Base-by-base conservation (phyloP, 2,113 vertebrate species). In the Garra rufa region DNA sequence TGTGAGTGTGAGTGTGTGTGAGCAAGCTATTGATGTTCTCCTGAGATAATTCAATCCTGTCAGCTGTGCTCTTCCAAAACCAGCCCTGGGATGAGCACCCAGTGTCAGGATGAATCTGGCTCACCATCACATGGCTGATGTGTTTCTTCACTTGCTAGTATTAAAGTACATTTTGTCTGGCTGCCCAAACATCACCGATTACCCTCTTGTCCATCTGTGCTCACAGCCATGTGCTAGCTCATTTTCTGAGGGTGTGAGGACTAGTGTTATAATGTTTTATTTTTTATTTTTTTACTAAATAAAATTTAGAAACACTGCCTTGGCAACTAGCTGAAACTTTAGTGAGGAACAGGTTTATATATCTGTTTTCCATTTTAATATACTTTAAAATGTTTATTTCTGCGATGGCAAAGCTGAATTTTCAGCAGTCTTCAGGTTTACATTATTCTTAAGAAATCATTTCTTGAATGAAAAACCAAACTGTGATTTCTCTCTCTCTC, bases 21-120 rank as follows among this genome's bases (percentile, higher is more conserved):
- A 34, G 59, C 30, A 43, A 41, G 21, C 24, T 69, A 77, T 26
- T 71, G 63, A 57, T 52, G 26, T 19, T 79, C 28, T 44, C 84
- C 71, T 79, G 28, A 85, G 90, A 90, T 84, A 86, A 30, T 92
- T 92, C 90, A 91, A 85, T 83, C 85, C 88, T 90, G 90, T 93
- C 92, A 92, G 88, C 90, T 92, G 91, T 89, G 91, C 92, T 92
- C 87, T 81, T 89, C 88, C 87, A 88, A 85, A 89, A 90, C 93
- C 92, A 89, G 78, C 83, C 90, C 90, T 88, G 83, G 88, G 85
- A 87, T 89, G 91, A 90, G 89, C 91, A 92, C 84, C 85, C 87
- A 86, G 88, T 91, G 92, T 93, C 94, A 92, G 88, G 43, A 90
- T 61, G 82, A 86, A 89, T 93, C 91, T 93, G 90, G 91, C 91